Conservation (phyloP, 2,797 vertebrate species). For the Melanotaenia boesemani region DNA sequence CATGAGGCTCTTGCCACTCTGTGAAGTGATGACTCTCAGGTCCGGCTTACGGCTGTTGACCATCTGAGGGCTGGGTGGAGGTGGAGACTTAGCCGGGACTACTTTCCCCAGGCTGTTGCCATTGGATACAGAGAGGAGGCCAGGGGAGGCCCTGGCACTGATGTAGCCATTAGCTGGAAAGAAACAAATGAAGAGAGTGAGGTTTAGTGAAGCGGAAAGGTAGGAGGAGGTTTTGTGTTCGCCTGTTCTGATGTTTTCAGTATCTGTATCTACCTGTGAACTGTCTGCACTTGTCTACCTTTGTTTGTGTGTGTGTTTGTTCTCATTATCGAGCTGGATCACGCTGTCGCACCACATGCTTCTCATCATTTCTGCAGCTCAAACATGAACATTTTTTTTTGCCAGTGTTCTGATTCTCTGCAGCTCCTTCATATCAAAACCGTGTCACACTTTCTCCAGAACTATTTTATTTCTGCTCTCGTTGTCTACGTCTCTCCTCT, state of each 20-base stretch:
- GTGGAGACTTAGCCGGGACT: slow-evolving; percentile 90
- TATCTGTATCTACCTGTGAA: slow-evolving; percentile 45
- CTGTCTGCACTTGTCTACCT: slow-evolving; percentile 24
- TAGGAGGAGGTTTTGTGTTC: slow-evolving; percentile 13
- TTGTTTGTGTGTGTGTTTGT: slow-evolving; percentile 24
- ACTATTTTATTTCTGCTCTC: slow-evolving; percentile 38
- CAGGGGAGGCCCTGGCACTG: slow-evolving; percentile 94
- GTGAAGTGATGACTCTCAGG: slow-evolving; percentile 96
- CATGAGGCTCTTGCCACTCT: slow-evolving; percentile 92
- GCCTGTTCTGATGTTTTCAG: slow-evolving; percentile 40
- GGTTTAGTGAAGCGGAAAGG: slow-evolving; percentile 16
- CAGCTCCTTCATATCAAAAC: slow-evolving; percentile 60
- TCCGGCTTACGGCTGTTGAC: slow-evolving; percentile 92
- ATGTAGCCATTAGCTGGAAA: slow-evolving; percentile 92
- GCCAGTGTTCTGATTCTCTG: slow-evolving; percentile 40
- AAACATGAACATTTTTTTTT: slow-evolving; percentile 27
- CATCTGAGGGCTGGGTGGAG: slow-evolving; percentile 87
- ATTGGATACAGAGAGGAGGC: slow-evolving; percentile 94
- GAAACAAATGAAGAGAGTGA: slow-evolving; percentile 32
- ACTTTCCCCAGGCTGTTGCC: slow-evolving; percentile 94
- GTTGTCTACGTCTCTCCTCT: slow-evolving; percentile 16
- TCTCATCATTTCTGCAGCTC: slow-evolving; percentile 50
- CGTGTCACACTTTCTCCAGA: slow-evolving; percentile 39
- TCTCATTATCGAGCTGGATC: slow-evolving; percentile 66
- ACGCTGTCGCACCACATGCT: slow-evolving; percentile 50